phyloP scores from a whole-genome alignment of 1,140 invertebrate genomes.

The Heliconius himera region DNA sequence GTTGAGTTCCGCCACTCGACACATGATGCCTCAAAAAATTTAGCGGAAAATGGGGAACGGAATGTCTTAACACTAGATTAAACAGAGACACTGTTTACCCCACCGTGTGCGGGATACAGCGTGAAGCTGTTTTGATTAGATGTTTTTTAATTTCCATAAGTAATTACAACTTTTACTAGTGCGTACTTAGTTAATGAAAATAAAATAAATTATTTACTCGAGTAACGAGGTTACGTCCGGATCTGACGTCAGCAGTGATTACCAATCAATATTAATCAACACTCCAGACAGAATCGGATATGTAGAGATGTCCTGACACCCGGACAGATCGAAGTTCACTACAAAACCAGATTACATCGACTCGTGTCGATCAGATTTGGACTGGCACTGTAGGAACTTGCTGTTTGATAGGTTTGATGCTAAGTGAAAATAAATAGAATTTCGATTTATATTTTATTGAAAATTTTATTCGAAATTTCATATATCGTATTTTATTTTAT shows the following conservation, averaged over 20 bases:
- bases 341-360: slow-evolving; percentile 3
- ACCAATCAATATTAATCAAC: slow-evolving; percentile 12
- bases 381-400: neutral
- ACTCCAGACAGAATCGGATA: slow-evolving; percentile 3
- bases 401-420: neutral
- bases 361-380: neutral
- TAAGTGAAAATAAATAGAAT: neutral
- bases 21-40: too few species aligned
- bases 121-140: too few species aligned
- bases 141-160: too few species aligned
- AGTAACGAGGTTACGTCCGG: neutral
- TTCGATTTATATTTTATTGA: neutral
- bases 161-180: too few species aligned
- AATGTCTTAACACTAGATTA: too few species aligned
- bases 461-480: neutral
- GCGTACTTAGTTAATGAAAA: neutral
- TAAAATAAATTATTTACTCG: neutral
- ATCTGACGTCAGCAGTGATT: neutral
- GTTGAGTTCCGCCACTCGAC: too few species aligned
- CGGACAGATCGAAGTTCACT: slow-evolving; percentile 5
- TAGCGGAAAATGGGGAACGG: too few species aligned
- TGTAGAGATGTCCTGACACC: neutral
- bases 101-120: too few species aligned
- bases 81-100: too few species aligned
- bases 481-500: too few species aligned